Evolutionary conservation across 2,113 vertebrate species (phyloP), one percentile per base, ranked within the genome.

Genomic region (Fukomys damarensis): DNA sequence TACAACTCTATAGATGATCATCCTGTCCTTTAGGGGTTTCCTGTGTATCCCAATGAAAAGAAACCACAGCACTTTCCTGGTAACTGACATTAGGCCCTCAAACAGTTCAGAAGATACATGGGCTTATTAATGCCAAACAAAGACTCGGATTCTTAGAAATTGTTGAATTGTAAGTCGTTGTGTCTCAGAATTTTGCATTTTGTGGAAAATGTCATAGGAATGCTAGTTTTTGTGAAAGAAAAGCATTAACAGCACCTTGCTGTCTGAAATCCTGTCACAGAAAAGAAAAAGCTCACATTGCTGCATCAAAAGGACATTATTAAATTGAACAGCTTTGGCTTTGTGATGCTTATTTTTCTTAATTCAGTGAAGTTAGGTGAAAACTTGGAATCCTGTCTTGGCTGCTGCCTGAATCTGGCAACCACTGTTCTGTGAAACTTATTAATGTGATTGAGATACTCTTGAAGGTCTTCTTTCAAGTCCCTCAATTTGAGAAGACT

Each of bases 331-430:
- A 80, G 41, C 94, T 68, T 43, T 77, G 79, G 43, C 3, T 92
- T 86, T 86, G 61, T 79, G 61, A 80, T 93, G 70, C 20, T 80
- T 52, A 19, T 32, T 91, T 94, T 89, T n/a, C 58, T 74, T 14
- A 3, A 0, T n/a, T 93, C 20, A 52, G 13, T 41, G 66, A 86
- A 54, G 30, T 54, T 54, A 41, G 61, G 43, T 63, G 35, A 95
- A 96, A 93, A 52, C 2, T 56, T 91, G 65, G 24, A 43, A 90
- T 77, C 54, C 38, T 66, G 20, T 6, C 84, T 10, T 61, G 30
- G n/a, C 56, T 41, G 58, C 7, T 46, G 89, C 41, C 54, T 93
- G 63, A 72, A 46, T 89, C 19, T 85, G 86, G 43, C 49, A 96
- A 59, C 3, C 28, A 28, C 17, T 41, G 9, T 59, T 72, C 19